Evolutionary conservation across 2,113 vertebrate species (phyloP), one percentile per base, ranked within the genome.

Genomic region (Centropus bengalensis): DNA sequence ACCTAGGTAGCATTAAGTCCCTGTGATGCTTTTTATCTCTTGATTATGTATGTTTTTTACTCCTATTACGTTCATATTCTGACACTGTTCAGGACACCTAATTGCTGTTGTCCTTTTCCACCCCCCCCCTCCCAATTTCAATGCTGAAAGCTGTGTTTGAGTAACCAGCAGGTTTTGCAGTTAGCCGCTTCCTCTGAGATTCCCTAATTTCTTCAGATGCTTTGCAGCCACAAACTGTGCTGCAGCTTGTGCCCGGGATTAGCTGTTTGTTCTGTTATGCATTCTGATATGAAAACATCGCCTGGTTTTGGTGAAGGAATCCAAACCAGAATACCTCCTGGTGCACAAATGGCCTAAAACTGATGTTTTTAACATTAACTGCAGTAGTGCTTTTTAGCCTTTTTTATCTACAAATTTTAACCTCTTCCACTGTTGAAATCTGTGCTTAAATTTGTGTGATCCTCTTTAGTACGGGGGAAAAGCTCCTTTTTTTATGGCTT

Each of bases 321-420:
- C 56, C 58, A 59, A 71, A 88, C 32, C 11, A 2, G 52, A 86
- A 83, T 69, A 71, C 38, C 26, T 84, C 60, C 67, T 63, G 76
- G 47, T 63, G 80, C 83, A 74, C 80, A 84, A 90, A 92, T 64
- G 23, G 64, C 27, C 79, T 80, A 68, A 91, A 95, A 90, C 70
- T 55, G 60, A 59, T 79, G 63, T 45, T 95, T 91, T 91, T 64
- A 79, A 63, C 30, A 2, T 79, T 60, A 79, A 76, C 20, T 59
- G 33, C 52, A 51, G 27, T 54, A 51, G 22, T 63, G 67, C 24
- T 51, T 79, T 79, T 93, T 54, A 80, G n/a, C 27, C 18, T 40
- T 17, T 44, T 91, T 84, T 63, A 42, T 71, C 19, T 26, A 32
- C 40, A 47, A 42, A 40, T 68, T 83, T 93, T 96, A 89, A 93